Evolutionary conservation across 2,797 vertebrate species (phyloP).

Genomic region (Premnoplex brunnescens): DNA sequence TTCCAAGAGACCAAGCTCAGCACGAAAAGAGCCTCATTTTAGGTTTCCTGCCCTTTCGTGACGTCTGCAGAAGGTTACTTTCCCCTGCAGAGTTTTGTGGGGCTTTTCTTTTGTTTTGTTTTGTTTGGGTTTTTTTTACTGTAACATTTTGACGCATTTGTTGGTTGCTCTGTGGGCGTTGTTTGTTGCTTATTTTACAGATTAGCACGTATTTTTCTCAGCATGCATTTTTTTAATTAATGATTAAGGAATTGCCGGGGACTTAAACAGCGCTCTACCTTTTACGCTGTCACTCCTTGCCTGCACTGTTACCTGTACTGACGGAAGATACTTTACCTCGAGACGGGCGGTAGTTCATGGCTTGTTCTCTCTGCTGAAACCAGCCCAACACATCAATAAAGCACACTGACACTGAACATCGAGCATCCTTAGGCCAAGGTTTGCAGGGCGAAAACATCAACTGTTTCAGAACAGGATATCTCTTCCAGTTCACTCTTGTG

Average conservation of each 20-base stretch:
- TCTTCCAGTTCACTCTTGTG: rapidly evolving
- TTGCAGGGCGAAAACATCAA: rapidly evolving
- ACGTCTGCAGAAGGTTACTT: not conserved
- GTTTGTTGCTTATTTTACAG: not conserved
- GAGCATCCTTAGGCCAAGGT: rapidly evolving
- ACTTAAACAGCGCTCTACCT: rapidly evolving
- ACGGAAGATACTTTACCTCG: not conserved
- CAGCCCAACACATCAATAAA: rapidly evolving
- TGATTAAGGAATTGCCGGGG: not conserved
- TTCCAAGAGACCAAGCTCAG: rapidly evolving
- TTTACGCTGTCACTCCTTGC: not conserved
- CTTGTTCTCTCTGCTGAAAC: not conserved
- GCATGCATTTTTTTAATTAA: rapidly evolving
- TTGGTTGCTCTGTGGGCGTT: not conserved
- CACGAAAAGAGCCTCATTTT: not conserved
- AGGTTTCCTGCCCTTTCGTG: not conserved
- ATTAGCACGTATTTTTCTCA: rapidly evolving
- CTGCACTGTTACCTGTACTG: no score
- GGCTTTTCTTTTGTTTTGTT: not conserved
- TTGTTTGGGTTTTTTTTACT: rapidly evolving
- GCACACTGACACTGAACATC: not conserved
- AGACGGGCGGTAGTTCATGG: rapidly evolving
- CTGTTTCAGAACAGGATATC: not conserved
- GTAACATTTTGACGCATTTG: rapidly evolving
- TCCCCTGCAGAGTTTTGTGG: not conserved